Conservation (phyloP, 1,140 invertebrate genomes). For the Mylabris phalerata region DNA sequence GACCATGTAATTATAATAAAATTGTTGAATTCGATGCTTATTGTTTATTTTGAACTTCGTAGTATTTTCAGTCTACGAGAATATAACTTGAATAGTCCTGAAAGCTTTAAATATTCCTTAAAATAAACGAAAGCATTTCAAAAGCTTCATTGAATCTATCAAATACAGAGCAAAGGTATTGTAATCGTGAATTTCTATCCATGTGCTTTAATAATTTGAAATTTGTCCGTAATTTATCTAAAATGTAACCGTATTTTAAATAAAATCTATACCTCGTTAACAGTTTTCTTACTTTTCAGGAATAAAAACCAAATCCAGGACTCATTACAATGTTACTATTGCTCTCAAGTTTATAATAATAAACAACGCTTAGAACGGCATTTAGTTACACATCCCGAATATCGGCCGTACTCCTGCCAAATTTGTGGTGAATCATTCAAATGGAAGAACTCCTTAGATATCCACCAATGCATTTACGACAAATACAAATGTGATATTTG, state of each 20-base stretch:
- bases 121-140: too few relatives aligned
- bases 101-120: too few relatives aligned
- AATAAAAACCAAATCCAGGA: conserved; percentile 1
- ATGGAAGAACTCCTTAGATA: conserved; percentile 23
- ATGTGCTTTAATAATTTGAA: background rate
- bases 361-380: conserved; percentile 51
- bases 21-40: too few relatives aligned
- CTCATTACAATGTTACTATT: conserved; percentile 2
- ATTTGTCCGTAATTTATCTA: too few relatives aligned
- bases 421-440: conserved; percentile 57
- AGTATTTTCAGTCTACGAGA: too few relatives aligned
- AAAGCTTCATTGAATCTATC: too few relatives aligned
- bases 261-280: background rate
- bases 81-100: too few relatives aligned
- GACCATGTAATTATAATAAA: too few relatives aligned
- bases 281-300: conserved; percentile 1
- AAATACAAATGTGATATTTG: conserved; percentile 38
- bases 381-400: conserved; percentile 66
- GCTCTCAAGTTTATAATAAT: conserved; percentile 11
- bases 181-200: too few relatives aligned
- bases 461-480: conserved; percentile 45
- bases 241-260: too few relatives aligned
- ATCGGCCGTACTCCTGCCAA: conserved; percentile 63
- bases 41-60: too few relatives aligned
- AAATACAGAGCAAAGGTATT: too few relatives aligned